Evolutionary conservation across 1,140 invertebrate species (phyloP).

Genomic region (Drosophila auraria): DNA sequence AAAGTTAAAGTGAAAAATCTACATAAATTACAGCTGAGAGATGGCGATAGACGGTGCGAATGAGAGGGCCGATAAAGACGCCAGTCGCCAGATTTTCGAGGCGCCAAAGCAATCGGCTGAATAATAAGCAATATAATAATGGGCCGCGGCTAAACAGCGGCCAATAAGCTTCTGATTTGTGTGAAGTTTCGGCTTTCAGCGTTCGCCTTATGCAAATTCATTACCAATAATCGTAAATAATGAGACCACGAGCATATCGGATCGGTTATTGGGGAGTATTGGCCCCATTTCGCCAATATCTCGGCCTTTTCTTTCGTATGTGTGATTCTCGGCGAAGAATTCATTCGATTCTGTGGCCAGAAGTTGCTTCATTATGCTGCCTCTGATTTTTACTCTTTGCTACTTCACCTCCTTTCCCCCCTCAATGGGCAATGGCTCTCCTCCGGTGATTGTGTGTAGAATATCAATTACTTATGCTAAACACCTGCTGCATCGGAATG

Average conservation of each 20-base stretch:
- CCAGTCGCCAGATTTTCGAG: slow-evolving; percentile 48
- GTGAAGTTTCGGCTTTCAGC: slow-evolving; percentile 71
- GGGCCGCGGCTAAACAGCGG: slow-evolving; percentile 66
- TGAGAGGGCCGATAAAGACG: slow-evolving; percentile 20
- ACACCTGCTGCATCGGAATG: slow-evolving; percentile 85
- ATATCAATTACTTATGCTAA: slow-evolving; percentile 85
- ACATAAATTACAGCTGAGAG: slow-evolving; percentile 70
- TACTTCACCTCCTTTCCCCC: background rate
- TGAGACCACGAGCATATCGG: slow-evolving; percentile 66
- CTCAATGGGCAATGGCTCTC: slow-evolving; percentile 19
- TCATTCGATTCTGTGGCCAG: background rate
- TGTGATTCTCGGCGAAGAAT: slow-evolving; percentile 12
- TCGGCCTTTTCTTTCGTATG: slow-evolving; percentile 8
- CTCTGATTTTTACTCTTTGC: slow-evolving; percentile 9
- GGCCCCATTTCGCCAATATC: slow-evolving; percentile 43
- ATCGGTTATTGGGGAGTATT: slow-evolving; percentile 34
- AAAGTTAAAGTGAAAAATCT: slow-evolving; percentile 74
- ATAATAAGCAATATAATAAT: slow-evolving; percentile 76
- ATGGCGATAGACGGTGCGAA: background rate
- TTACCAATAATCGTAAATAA: slow-evolving; percentile 76
- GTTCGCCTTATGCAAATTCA: slow-evolving; percentile 66
- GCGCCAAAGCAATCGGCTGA: slow-evolving; percentile 64
- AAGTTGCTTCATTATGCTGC: slow-evolving; percentile 64
- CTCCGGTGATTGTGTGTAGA: slow-evolving; percentile 78
- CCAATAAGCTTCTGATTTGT: slow-evolving; percentile 82